Percentiles rank a stretch among this genome's conserved stretches.
These are phyloP conservation scores for Prolemur simus DNA, from an alignment of 2,113 vertebrate genomes.

Conservation along the genomic window DNA sequence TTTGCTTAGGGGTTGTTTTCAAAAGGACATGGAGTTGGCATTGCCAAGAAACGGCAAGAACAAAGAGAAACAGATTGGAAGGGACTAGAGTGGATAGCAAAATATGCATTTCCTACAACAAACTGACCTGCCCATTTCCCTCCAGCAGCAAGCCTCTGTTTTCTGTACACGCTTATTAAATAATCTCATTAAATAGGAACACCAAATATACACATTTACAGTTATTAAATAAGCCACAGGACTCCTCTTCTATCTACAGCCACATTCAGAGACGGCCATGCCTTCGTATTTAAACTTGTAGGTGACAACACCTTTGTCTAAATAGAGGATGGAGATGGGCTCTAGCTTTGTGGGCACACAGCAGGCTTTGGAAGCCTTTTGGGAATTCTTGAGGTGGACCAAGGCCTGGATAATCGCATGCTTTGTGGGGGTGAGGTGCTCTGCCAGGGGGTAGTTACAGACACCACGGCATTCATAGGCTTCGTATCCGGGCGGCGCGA, in stretches of 20 bases:
- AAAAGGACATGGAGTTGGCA: neutral
- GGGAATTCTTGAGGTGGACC: slow-evolving; percentile 93
- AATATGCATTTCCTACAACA: slow-evolving; percentile 76
- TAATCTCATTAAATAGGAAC: slow-evolving; percentile 88
- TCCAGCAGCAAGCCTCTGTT: slow-evolving; percentile 74
- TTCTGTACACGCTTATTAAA: slow-evolving; percentile 89
- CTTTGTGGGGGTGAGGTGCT: slow-evolving; percentile 96
- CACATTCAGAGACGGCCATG: slow-evolving; percentile 97
- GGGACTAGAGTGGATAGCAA: slow-evolving; percentile 72
- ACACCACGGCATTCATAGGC: slow-evolving; percentile 94
- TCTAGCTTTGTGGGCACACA: slow-evolving; percentile 98
- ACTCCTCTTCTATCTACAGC: slow-evolving; percentile 93
- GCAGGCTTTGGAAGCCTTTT: slow-evolving; percentile 93
- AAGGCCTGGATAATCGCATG: slow-evolving; percentile 97
- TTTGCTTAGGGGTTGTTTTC: slow-evolving; percentile 18
- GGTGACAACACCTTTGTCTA: slow-evolving; percentile 97
- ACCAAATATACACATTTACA: slow-evolving; percentile 91
- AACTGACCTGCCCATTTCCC: slow-evolving; percentile 58
- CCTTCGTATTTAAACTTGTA: slow-evolving; percentile 99
- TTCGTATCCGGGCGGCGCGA: slow-evolving; percentile 93
- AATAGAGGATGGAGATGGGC: slow-evolving; percentile 96
- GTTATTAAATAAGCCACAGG: slow-evolving; percentile 82
- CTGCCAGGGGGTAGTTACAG: slow-evolving; percentile 94
- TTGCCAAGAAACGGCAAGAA: slow-evolving; percentile 28
- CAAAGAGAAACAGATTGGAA: slow-evolving; percentile 35